Evolutionary conservation across 2,113 vertebrate species (phyloP), one percentile per base, ranked within the genome.

Genomic region (Seriola rivoliana): DNA sequence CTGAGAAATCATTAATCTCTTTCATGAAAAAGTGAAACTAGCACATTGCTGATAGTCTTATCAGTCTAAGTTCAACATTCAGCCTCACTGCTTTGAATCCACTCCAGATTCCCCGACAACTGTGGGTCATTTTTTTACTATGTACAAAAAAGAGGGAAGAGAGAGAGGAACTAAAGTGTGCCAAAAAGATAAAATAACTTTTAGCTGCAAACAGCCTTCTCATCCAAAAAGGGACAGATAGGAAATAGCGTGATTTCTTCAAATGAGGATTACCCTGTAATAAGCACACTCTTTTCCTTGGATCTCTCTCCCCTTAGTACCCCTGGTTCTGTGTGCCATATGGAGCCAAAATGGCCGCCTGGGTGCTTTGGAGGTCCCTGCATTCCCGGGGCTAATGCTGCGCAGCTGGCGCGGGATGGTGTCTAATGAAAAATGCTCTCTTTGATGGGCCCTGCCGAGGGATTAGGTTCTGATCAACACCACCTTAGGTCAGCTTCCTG

Each of bases 401-500:
- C 64, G 74, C 95, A 96, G 94, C 95, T 96, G 95, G 85, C 17
- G 77, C 60, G 65, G 75, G 82, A 90, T 85, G 89, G 93, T 90
- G 86, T 91, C 87, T 94, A 93, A 91, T 92, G 93, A 95, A 94
- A 94, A 91, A 87, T 32, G 80, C 88, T 78, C 76, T 90, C 93
- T 94, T 95, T 96, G 95, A 95, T 94, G 93, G 90, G 85, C 59
- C 91, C 92, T 91, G 87, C 89, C 40, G 86, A 84, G 78, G 91
- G 93, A 94, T 95, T 93, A 93, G 69, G 79, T 85, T 93, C 88
- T 95, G 94, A 95, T 95, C 93, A 93, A 93, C 93, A 93, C 87
- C 93, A 94, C 93, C 91, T 91, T 93, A 80, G 81, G 85, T 91
- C 84, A 85, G 81, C 88, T 92, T 94, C 91, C 91, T 92, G 88